A percentile compares a stretch with the other conserved stretches of the same genome.
These are phyloP conservation scores for Muricea muricata DNA, from an alignment of 92 coral and sea anemone genomes.

Conservation along the genomic window DNA sequence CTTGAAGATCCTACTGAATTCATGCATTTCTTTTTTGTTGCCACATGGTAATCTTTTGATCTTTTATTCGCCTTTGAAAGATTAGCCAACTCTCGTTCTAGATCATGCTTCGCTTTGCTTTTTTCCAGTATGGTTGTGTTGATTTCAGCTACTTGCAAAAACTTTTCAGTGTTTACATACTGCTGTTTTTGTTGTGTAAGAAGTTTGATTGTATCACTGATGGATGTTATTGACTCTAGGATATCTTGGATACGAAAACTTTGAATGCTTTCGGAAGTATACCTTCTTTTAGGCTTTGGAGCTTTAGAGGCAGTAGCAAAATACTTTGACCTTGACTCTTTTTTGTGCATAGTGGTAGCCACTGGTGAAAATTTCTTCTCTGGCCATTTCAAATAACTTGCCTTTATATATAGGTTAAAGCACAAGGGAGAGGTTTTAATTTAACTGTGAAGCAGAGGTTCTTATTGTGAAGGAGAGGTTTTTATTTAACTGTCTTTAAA, in stretches of 20 bases:
- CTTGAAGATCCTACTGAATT: neutral
- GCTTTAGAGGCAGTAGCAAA: neutral
- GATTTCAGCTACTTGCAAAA: conserved; percentile 61
- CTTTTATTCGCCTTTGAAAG: neutral
- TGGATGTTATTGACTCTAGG: conserved; percentile 37
- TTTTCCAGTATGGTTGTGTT: conserved; percentile 19
- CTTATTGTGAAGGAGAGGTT: too few species aligned
- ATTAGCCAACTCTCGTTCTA: neutral
- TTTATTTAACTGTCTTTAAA: too few species aligned
- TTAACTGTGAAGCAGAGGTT: too few species aligned
- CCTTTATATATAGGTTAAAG: conserved; percentile 48
- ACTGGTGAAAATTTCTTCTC: conserved; percentile 33
- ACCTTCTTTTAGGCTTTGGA: conserved; percentile 36
- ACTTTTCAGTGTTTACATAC: conserved; percentile 52
- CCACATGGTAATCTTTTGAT: neutral
- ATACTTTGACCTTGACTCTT: conserved; percentile 44
- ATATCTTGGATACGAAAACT: conserved; percentile 32
- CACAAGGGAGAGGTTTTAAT: too few species aligned
- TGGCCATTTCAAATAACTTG: conserved; percentile 42
- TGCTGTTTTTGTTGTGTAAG: conserved; percentile 57
- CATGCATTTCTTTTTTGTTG: neutral
- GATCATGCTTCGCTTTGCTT: neutral
- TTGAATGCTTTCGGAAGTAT: conserved; percentile 28
- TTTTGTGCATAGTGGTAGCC: conserved; percentile 45
- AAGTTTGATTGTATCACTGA: conserved; percentile 45